Evolutionary conservation across 1,140 invertebrate genomes (phyloP).

Genomic region (Rhizoglyphus robini): DNA sequence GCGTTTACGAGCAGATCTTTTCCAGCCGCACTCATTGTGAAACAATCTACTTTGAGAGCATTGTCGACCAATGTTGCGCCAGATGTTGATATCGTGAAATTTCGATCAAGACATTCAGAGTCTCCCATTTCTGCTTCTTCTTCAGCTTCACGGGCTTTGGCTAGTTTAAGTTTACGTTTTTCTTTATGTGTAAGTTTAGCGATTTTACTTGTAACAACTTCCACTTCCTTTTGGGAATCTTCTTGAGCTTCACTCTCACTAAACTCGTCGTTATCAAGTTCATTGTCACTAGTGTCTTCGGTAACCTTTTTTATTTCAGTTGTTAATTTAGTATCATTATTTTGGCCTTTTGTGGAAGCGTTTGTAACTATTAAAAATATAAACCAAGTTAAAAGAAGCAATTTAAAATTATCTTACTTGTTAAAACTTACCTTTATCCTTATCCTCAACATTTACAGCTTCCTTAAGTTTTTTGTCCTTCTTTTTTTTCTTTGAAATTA

Average conservation of each 20-base stretch:
- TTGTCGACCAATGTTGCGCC: constrained; percentile 14
- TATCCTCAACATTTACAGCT: not conserved
- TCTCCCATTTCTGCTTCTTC: constrained; percentile 15
- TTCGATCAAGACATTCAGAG: constrained; percentile 7
- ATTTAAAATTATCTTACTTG: not conserved
- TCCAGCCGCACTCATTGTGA: constrained; percentile 91
- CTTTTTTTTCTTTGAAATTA: not conserved
- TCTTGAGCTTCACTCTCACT: not conserved
- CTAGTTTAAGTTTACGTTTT: constrained; percentile 22
- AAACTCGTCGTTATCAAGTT: not conserved
- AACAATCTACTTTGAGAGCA: constrained; percentile 61
- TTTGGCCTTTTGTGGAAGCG: too few relatives aligned
- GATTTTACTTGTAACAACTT: constrained; percentile 4
- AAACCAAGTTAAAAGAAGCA: not conserved
- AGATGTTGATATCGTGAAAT: constrained; percentile 23
- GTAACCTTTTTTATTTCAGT: not conserved
- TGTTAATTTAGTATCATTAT: not conserved
- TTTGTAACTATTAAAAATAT: too few relatives aligned
- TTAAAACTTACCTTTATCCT: not conserved
- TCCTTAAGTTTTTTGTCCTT: not conserved
- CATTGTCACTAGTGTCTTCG: not conserved
- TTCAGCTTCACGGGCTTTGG: constrained; percentile 17
- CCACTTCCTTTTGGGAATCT: not conserved
- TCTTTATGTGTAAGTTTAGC: constrained; percentile 22
- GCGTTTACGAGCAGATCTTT: constrained; percentile 97